Evolutionary conservation across 2,797 vertebrate species (phyloP), one percentile per base, ranked within the genome.

Genomic region (Cossypha heuglini): DNA sequence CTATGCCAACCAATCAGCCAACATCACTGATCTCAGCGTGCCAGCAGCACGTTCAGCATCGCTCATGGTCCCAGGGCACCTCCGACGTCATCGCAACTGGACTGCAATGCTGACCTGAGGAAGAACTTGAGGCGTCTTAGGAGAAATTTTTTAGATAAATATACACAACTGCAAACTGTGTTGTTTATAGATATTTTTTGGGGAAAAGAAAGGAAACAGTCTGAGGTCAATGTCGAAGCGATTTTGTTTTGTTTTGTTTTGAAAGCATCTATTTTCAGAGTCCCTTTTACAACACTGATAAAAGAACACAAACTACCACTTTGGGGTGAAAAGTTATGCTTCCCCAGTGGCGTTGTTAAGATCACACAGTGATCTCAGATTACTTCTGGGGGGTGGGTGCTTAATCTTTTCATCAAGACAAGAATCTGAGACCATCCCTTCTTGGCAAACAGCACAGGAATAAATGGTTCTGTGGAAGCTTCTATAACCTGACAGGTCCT

Each of bases 221-320:
- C 25, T 87, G 73, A 8, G 35, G 48, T 73, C 90, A 85, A 52
- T 67, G 92, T 91, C 87, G 68, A 49, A 83, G 62, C 31, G 11
- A 74, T 22, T 69, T 63, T 79, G 64, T 78, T 94, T 63, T 76
- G 55, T 77, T 94, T 81, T 75, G 59, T 85, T 84, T 71, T 79
- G 55, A 80, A 90, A 94, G 75, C 16, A 77, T 91, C 81, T 95
- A 78, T 96, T 96, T 96, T 93, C 38, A 88, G 88, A 86, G 25
- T 72, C 61, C 6, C n/a, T 81, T 83, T 82, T 54, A 64, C 35
- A 84, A 80, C 78, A 93, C 78, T n/a, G 92, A 94, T 83, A 94
- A 92, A 54, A n/a, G 57, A 95, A 93, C 46, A 89, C 58, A 93
- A 91, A 93, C 85, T 91, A 61, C 81, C 94, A 77, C 94, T 77